phyloP scores from a whole-genome alignment of 2,797 vertebrate species.

The Phataginus tricuspis region DNA sequence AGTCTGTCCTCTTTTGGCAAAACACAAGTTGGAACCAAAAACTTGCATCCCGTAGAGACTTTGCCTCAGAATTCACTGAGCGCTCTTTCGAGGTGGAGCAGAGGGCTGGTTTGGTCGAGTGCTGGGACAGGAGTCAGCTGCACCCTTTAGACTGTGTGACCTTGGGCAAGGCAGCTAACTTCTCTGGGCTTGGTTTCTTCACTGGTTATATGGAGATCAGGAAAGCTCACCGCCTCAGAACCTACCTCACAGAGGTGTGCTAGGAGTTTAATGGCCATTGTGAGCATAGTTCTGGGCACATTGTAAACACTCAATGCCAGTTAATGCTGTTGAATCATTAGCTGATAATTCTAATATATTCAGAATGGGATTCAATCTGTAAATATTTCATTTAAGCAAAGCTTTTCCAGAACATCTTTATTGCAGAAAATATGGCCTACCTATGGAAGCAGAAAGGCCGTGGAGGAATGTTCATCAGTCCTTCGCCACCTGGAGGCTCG shows the following conservation, averaged over 20 bases:
- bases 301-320: not conserved
- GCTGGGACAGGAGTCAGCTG: not conserved
- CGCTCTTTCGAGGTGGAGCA: not conserved
- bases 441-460: not conserved
- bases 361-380: constrained; percentile 12
- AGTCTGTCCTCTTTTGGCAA: not conserved
- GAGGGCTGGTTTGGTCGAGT: not conserved
- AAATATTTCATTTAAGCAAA: constrained; percentile 21
- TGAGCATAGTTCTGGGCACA: not conserved
- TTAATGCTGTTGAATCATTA: not conserved
- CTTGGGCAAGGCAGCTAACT: not conserved
- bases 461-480: no score
- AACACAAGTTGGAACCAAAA: not conserved
- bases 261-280: not conserved
- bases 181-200: constrained; percentile 20
- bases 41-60: not conserved
- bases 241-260: not conserved
- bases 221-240: not conserved
- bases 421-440: not conserved
- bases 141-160: not conserved
- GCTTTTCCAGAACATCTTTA: not conserved
- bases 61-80: not conserved
- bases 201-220: not conserved
- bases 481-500: fast-evolving
- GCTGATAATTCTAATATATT: constrained; percentile 17